Evolutionary conservation across 2,797 vertebrate species (phyloP).

Genomic region (Spea hammondii): DNA sequence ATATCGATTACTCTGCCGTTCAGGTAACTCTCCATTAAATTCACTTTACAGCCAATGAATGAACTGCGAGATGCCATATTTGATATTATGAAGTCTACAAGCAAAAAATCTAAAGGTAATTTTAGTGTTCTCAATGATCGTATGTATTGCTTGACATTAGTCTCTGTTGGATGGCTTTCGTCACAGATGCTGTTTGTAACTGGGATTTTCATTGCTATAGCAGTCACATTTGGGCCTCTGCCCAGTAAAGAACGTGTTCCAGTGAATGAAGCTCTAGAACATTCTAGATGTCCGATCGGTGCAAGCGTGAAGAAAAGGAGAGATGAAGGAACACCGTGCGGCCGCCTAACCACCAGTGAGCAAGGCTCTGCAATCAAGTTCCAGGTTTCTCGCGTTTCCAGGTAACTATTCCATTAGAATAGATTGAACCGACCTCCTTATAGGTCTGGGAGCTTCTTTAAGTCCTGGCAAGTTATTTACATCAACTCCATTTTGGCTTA

Average conservation of each 20-base stretch:
- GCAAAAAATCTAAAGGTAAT: constrained; percentile 58
- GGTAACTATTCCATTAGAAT: constrained; percentile 56
- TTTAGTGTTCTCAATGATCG: neutral
- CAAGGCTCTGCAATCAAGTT: constrained; percentile 59
- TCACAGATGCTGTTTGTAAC: neutral
- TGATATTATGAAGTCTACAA: constrained; percentile 74
- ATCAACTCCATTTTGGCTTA: no score
- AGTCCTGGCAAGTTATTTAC: no score
- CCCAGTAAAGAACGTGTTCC: neutral
- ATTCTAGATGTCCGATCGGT: neutral
- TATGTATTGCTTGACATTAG: neutral
- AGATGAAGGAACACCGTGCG: neutral
- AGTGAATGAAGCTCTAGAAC: constrained; percentile 3
- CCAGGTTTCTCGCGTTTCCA: constrained; percentile 52
- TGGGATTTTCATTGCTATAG: neutral
- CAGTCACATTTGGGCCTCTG: constrained; percentile 23
- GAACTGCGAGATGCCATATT: constrained; percentile 78
- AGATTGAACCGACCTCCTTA: neutral
- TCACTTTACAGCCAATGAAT: constrained; percentile 74
- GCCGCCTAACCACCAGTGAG: neutral
- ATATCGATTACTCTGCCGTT: no score
- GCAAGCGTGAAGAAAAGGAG: neutral
- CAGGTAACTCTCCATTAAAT: neutral
- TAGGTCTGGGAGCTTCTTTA: no score
- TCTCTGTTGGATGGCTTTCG: no score